Evolutionary conservation across 2,888 invertebrate species (phyloP).

Genomic region (Chrysolina oricalcia): DNA sequence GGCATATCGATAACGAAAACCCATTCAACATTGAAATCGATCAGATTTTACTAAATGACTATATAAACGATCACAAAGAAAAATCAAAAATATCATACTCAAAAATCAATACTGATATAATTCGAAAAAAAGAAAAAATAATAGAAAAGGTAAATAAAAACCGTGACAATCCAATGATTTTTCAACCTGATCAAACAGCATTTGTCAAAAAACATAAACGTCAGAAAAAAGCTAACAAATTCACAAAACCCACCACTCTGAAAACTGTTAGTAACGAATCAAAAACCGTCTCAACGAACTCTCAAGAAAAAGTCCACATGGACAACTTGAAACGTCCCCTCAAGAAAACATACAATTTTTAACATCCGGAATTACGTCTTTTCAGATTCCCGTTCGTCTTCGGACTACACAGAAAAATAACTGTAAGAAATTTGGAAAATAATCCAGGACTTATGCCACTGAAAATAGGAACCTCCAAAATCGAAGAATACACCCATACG

Average conservation of each 20-base stretch:
- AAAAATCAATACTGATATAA: not conserved
- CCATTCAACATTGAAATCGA: not conserved
- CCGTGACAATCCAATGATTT: not conserved
- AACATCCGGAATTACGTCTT: not conserved
- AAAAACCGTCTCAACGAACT: not conserved
- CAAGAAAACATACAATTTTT: conserved; percentile 2
- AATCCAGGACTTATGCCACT: not conserved
- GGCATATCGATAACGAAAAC: not conserved
- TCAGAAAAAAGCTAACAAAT: not conserved
- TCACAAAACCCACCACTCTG: no score
- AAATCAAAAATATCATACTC: not conserved
- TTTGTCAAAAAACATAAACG: not conserved
- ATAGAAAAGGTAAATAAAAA: not conserved
- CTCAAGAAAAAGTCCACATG: not conserved
- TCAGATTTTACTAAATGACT: not conserved
- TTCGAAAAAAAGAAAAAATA: not conserved
- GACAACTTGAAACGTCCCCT: not conserved
- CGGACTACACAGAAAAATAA: conserved; percentile 4
- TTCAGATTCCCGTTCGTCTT: not conserved
- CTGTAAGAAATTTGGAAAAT: conserved; percentile 5
- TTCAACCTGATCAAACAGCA: not conserved
- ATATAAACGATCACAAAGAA: not conserved
- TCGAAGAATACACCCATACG: no score
- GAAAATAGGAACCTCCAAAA: no score
- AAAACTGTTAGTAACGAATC: not conserved